phyloP scores from a whole-genome alignment of 2,797 vertebrate species.

The Pangasius mekongensis region DNA sequence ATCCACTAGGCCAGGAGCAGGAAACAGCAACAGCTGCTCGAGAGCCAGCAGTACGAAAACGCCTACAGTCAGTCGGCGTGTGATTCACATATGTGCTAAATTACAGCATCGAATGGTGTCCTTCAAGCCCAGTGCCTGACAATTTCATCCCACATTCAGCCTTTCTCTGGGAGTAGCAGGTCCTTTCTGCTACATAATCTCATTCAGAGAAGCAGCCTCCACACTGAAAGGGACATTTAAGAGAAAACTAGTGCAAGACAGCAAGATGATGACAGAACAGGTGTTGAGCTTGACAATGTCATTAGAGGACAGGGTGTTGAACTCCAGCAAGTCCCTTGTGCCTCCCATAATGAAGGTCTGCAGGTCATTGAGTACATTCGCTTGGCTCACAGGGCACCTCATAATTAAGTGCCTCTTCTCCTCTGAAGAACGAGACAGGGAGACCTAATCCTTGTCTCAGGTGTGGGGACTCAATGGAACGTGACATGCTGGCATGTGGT shows the following conservation, averaged over 20 bases:
- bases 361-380: slow-evolving; percentile 47
- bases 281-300: slow-evolving; percentile 40
- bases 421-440: slow-evolving; percentile 25
- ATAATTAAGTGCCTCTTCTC: slow-evolving; percentile 55
- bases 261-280: slow-evolving; percentile 33
- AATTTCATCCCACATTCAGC: slow-evolving; percentile 61
- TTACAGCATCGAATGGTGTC: slow-evolving; percentile 72
- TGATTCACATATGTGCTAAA: slow-evolving; percentile 75
- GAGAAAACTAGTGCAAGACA: slow-evolving; percentile 12
- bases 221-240: slow-evolving; percentile 50
- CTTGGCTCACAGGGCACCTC: slow-evolving; percentile 14
- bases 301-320: slow-evolving; percentile 54
- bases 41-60: slow-evolving; percentile 61
- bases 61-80: slow-evolving; percentile 71
- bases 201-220: slow-evolving; percentile 40
- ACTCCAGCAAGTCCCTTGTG: slow-evolving; percentile 36
- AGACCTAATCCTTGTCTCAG: slow-evolving; percentile 31
- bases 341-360: slow-evolving; percentile 54
- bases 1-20: neutral
- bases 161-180: slow-evolving; percentile 50
- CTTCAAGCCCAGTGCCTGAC: slow-evolving; percentile 56
- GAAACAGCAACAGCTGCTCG: neutral
- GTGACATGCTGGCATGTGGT: slow-evolving; percentile 41
- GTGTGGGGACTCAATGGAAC: slow-evolving; percentile 43
- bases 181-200: slow-evolving; percentile 66